These are phyloP conservation scores for Xerus inauris DNA, from an alignment of 2,113 vertebrate species.

Conservation along the genomic window DNA sequence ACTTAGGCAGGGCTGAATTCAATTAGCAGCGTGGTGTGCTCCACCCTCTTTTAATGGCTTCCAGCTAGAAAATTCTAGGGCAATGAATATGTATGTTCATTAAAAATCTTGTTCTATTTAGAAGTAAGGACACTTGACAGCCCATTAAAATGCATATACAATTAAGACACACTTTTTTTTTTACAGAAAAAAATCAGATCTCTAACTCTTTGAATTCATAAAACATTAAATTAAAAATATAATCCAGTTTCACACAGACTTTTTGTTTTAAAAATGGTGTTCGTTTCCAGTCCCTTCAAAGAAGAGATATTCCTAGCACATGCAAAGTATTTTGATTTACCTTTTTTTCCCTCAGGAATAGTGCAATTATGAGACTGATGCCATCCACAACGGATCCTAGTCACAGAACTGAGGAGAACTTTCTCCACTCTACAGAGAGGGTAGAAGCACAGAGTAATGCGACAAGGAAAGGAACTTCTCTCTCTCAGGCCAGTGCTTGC, in stretches of 20 bases:
- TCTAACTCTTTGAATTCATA: conserved; percentile 21
- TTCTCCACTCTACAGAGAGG: neutral
- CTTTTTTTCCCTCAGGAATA: neutral
- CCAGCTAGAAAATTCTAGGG: conserved; percentile 23
- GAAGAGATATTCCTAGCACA: neutral
- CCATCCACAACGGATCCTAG: neutral
- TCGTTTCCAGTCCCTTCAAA: conserved; percentile 24
- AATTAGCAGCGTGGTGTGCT: neutral
- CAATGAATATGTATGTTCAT: neutral
- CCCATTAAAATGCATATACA: conserved; percentile 32
- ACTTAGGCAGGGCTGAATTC: conserved; percentile 45
- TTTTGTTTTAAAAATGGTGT: neutral
- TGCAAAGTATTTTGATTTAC: neutral
- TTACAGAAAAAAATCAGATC: conserved; percentile 31
- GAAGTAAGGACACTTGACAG: neutral
- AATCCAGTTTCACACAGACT: neutral
- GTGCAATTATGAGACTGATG: neutral
- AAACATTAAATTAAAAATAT: neutral
- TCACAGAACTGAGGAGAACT: neutral
- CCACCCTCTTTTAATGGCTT: conserved; percentile 40
- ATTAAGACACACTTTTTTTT: conserved; percentile 42
- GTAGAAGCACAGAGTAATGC: neutral
- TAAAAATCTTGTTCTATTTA: conserved; percentile 42
- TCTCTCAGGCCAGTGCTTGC: neutral
- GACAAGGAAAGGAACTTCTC: neutral